Evolutionary conservation across 2,888 invertebrate genomes (phyloP).

Genomic region (Nudaria mundana): DNA sequence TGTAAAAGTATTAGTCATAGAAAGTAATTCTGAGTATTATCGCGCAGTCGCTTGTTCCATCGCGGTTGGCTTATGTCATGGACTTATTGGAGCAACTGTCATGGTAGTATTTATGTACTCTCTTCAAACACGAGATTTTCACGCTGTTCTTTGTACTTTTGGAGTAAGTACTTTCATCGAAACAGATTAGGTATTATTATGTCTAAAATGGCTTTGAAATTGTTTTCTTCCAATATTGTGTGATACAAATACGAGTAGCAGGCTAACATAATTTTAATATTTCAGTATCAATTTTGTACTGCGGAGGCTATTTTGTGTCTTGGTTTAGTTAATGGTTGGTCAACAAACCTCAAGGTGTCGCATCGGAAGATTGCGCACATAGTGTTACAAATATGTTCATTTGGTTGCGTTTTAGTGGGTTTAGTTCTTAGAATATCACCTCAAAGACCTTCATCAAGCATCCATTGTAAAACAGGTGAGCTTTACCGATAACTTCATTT

Average conservation of each 20-base stretch:
- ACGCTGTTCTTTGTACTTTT: conserved; percentile 32
- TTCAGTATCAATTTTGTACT: conserved; percentile 52
- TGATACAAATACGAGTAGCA: too few relatives aligned
- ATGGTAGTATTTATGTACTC: conserved; percentile 34
- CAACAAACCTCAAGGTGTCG: conserved; percentile 38
- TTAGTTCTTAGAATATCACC: conserved; percentile 14
- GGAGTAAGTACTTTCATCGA: conserved; percentile 14
- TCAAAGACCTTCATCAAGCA: conserved; percentile 22
- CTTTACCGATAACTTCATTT: neutral
- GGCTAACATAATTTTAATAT: too few relatives aligned
- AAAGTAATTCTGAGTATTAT: conserved; percentile 37
- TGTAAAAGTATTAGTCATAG: conserved; percentile 38
- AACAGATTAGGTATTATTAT: neutral
- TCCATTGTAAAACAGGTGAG: conserved; percentile 46
- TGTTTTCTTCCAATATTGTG: too few relatives aligned
- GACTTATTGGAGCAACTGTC: conserved; percentile 42
- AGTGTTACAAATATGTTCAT: conserved; percentile 41
- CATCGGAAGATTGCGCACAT: conserved; percentile 44
- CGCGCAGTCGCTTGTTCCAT: conserved; percentile 39
- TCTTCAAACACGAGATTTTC: conserved; percentile 28
- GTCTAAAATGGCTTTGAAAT: too few relatives aligned
- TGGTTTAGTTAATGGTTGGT: conserved; percentile 54
- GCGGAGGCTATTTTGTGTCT: conserved; percentile 51
- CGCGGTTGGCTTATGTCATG: conserved; percentile 33
- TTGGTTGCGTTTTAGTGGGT: conserved; percentile 35